Conservation (phyloP, 1,140 invertebrate species). For the Carcinoscorpius rotundicauda region DNA sequence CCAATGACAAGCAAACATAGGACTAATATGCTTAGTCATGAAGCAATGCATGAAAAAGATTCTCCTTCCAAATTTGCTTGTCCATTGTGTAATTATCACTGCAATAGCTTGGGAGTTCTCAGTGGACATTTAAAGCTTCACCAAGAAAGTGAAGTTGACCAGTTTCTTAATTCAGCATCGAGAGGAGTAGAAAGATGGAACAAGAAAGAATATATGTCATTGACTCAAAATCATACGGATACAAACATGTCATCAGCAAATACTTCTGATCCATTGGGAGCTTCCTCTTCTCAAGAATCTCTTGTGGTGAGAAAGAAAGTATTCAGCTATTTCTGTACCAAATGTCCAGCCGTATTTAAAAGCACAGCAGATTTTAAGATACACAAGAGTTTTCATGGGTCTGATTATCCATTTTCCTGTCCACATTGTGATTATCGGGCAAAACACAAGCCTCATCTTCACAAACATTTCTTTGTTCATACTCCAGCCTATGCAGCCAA, state of each 20-base stretch:
- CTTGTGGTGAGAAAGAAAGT: constrained; percentile 38
- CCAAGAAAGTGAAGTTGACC: constrained; percentile 31
- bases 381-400: constrained; percentile 21
- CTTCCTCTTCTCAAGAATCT: constrained; percentile 51
- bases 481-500: constrained; percentile 56
- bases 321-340: constrained; percentile 23
- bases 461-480: constrained; percentile 63
- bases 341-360: constrained; percentile 24
- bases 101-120: constrained; percentile 56
- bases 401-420: constrained; percentile 20
- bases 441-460: constrained; percentile 32
- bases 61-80: constrained; percentile 37
- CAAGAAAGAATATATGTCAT: constrained; percentile 53
- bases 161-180: constrained; percentile 2
- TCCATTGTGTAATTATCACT: constrained; percentile 65
- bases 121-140: constrained; percentile 67
- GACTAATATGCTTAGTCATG: constrained; percentile 69
- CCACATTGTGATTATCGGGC: constrained; percentile 24
- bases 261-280: constrained; percentile 35
- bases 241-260: neutral
- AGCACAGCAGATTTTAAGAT: constrained; percentile 17
- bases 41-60: constrained; percentile 58
- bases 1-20: constrained; percentile 58
- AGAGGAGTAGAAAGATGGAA: constrained; percentile 44
- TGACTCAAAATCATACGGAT: constrained; percentile 28